phyloP scores from a whole-genome alignment of 2,113 vertebrate genomes.

The Vanacampus margaritifer region DNA sequence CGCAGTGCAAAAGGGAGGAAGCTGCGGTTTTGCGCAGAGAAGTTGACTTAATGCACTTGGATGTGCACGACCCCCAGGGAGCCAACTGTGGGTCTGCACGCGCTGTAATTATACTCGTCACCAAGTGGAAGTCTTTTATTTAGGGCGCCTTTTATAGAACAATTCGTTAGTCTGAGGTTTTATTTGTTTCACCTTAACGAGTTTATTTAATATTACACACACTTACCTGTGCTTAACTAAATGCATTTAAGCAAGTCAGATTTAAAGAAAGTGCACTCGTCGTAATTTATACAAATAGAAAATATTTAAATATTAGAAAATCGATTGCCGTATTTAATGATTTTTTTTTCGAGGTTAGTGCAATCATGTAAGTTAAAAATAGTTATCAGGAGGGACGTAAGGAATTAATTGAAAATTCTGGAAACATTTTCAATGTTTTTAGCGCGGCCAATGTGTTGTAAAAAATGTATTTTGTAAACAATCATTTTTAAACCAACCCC shows the following conservation, averaged over 20 bases:
- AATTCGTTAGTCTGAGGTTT: not conserved
- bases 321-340: no score
- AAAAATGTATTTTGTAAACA: not conserved
- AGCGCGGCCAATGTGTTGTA: no score
- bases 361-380: not conserved
- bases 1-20: slow-evolving; percentile 19
- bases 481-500: not conserved
- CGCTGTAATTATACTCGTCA: slow-evolving; percentile 2
- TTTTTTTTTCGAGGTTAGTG: not conserved
- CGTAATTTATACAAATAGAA: not conserved
- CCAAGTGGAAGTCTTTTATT: slow-evolving; percentile 10
- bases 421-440: not conserved
- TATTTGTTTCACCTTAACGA: not conserved
- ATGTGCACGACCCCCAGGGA: slow-evolving; percentile 27
- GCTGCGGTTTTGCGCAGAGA: slow-evolving; percentile 44
- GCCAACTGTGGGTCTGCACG: not conserved
- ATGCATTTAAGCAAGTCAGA: not conserved
- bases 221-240: not conserved
- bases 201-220: not conserved
- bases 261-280: not conserved
- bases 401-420: not conserved
- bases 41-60: slow-evolving; percentile 34
- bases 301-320: not conserved
- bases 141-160: no score
- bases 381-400: not conserved